Evolutionary conservation across 2,888 invertebrate species (phyloP).

Genomic region (Oasisia sp.): DNA sequence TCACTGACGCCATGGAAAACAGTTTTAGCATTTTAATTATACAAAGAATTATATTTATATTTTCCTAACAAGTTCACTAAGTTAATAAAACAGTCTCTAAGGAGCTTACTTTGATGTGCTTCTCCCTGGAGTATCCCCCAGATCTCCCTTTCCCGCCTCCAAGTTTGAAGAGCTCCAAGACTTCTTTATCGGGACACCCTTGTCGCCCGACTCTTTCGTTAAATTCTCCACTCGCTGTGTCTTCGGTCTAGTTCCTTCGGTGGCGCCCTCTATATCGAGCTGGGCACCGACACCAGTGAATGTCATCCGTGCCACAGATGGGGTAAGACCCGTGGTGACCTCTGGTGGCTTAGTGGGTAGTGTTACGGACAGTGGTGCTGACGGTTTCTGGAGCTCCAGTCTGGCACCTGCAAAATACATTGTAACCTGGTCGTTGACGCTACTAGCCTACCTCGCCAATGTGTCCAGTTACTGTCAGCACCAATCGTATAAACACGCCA

Average conservation of each 20-base stretch:
- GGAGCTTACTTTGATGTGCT: background rate
- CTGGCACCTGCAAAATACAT: background rate
- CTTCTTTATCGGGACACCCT: constrained; percentile 7
- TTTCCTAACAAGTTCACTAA: no score
- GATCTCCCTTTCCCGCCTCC: background rate
- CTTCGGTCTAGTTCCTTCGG: background rate
- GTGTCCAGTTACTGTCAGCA: no score
- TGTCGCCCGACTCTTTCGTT: background rate
- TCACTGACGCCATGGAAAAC: no score
- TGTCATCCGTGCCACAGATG: constrained; percentile 29
- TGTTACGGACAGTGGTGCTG: constrained; percentile 7
- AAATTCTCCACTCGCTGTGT: background rate
- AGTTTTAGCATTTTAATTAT: no score
- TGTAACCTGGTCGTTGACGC: background rate
- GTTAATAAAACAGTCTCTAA: no score
- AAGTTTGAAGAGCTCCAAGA: constrained; percentile 7
- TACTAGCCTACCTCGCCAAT: no score
- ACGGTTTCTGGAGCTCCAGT: background rate
- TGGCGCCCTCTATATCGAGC: background rate
- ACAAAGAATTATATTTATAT: no score
- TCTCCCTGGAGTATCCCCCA: background rate
- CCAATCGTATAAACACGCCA: no score
- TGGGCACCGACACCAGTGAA: constrained; percentile 20
- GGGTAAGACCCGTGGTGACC: background rate
- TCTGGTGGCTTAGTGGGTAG: background rate